Evolutionary conservation across 2,888 invertebrate species (phyloP).

Genomic region (Archips crataeganus): DNA sequence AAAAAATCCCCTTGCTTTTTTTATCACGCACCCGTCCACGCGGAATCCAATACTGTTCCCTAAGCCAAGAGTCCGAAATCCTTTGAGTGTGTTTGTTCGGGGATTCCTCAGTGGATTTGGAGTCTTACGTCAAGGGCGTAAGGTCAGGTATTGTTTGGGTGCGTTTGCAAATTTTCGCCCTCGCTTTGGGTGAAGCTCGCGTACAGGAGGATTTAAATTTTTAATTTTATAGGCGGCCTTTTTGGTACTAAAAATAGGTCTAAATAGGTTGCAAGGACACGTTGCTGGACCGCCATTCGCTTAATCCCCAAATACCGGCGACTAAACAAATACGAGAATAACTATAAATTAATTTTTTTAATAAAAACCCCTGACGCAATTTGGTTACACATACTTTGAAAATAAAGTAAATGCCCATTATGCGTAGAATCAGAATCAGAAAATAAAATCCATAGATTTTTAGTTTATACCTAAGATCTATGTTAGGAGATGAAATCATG

Average conservation of each 20-base stretch:
- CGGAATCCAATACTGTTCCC: conserved; percentile 17
- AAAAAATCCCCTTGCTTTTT: neutral
- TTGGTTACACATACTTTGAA: too few species aligned
- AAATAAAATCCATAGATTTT: too few species aligned
- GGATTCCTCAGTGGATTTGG: conserved; percentile 34
- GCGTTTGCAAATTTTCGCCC: conserved; percentile 20
- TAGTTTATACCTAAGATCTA: too few species aligned
- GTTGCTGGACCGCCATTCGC: neutral
- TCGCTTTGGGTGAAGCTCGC: conserved; percentile 44
- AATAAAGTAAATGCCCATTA: too few species aligned
- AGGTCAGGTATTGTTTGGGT: conserved; percentile 40
- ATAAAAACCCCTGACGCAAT: too few species aligned
- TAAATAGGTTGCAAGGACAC: neutral
- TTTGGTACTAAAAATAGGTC: conserved; percentile 32
- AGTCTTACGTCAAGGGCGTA: conserved; percentile 21
- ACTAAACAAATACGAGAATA: neutral
- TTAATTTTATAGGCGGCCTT: conserved; percentile 47
- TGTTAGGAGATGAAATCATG: too few species aligned
- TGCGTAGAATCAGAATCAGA: too few species aligned
- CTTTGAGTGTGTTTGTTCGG: neutral
- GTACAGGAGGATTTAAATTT: conserved; percentile 49
- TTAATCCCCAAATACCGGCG: neutral
- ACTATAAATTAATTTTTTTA: neutral
- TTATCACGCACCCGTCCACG: neutral
- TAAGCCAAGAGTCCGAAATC: conserved; percentile 20